A percentile compares a stretch with the other conserved stretches of the same genome.
Evolutionary conservation across 2,888 invertebrate species (phyloP).

Genomic region (Patella ulyssiponensis): DNA sequence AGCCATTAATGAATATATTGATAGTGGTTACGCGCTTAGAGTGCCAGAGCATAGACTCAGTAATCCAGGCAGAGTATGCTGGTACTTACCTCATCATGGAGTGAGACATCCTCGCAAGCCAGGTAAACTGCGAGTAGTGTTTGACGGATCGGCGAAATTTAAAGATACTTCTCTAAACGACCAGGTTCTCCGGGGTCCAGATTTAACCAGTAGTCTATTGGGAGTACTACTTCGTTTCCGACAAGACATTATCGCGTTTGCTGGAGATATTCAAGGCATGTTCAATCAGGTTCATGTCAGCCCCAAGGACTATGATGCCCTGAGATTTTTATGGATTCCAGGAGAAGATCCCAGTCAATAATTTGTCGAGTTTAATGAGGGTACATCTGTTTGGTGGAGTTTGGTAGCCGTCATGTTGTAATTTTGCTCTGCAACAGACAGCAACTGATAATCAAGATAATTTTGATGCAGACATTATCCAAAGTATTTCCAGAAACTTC

Average conservation of each 20-base stretch:
- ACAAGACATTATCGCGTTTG: slow-evolving; percentile 20
- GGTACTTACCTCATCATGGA: no score
- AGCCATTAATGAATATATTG: no score
- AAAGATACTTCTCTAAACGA: slow-evolving; percentile 25
- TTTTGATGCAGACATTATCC: not conserved
- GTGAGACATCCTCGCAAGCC: no score
- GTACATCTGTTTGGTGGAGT: slow-evolving; percentile 14
- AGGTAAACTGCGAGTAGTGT: no score
- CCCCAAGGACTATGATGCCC: slow-evolving; percentile 8
- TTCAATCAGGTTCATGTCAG: slow-evolving; percentile 20
- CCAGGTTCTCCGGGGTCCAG: slow-evolving; percentile 29
- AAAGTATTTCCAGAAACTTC: slow-evolving; percentile 6
- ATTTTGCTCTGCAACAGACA: slow-evolving; percentile 15
- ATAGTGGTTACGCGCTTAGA: no score
- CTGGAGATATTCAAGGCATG: slow-evolving; percentile 25
- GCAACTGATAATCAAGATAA: slow-evolving; percentile 12
- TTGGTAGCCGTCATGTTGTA: not conserved
- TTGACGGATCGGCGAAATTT: no score
- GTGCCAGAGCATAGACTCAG: no score
- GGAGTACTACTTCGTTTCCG: slow-evolving; percentile 29
- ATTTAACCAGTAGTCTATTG: slow-evolving; percentile 28
- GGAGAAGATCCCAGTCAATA: not conserved
- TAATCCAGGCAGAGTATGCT: no score
- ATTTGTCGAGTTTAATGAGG: not conserved
- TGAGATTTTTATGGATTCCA: slow-evolving; percentile 19